These are phyloP conservation scores for Recurvirostra avosetta DNA, from an alignment of 2,113 vertebrate species.

Conservation along the genomic window DNA sequence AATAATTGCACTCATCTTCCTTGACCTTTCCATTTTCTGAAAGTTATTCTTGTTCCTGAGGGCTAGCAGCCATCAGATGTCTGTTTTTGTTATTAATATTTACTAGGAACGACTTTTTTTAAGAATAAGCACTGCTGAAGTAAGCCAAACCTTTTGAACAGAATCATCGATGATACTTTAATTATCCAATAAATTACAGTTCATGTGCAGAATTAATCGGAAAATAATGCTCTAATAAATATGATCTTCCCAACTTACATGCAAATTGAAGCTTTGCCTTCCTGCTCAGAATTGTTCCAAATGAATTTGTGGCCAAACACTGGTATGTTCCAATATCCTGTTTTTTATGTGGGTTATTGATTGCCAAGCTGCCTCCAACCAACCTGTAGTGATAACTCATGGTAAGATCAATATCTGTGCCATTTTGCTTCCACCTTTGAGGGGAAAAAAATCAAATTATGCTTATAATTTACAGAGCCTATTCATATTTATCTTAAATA, in stretches of 20 bases:
- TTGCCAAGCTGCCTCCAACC: slow-evolving; percentile 84
- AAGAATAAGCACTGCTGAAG: not conserved
- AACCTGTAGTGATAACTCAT: slow-evolving; percentile 83
- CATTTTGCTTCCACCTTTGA: slow-evolving; percentile 88
- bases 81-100: not conserved
- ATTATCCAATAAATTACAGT: slow-evolving; percentile 21
- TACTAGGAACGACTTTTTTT: not conserved
- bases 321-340: slow-evolving; percentile 87
- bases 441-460: slow-evolving; percentile 61
- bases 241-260: slow-evolving; percentile 78
- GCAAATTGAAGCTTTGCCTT: slow-evolving; percentile 88
- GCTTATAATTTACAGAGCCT: slow-evolving; percentile 44
- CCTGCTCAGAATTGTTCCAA: slow-evolving; percentile 86
- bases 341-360: slow-evolving; percentile 81
- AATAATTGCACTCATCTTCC: slow-evolving; percentile 16
- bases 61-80: not conserved
- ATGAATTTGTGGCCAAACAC: slow-evolving; percentile 85
- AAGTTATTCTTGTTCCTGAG: not conserved
- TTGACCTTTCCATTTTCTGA: slow-evolving; percentile 32
- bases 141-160: not conserved
- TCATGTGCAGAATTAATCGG: slow-evolving; percentile 12
- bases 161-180: not conserved
- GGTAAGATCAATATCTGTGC: slow-evolving; percentile 79
- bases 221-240: slow-evolving; percentile 21
- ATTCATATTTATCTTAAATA: slow-evolving; percentile 48